These are phyloP conservation scores for Pterois miles DNA, from an alignment of 2,797 vertebrate species.

Conservation along the genomic window DNA sequence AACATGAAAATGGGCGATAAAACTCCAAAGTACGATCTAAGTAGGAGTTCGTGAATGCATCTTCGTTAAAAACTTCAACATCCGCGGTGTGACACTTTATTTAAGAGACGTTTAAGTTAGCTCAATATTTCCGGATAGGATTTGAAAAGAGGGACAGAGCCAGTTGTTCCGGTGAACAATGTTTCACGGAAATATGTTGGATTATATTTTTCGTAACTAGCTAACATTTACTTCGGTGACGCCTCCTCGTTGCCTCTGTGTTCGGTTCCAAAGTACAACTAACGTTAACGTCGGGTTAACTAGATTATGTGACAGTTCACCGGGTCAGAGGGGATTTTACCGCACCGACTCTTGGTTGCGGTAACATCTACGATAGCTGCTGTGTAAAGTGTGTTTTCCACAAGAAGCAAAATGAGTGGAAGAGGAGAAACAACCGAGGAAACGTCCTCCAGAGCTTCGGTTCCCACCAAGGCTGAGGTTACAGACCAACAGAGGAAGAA, in stretches of 20 bases:
- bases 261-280: slow-evolving; percentile 51
- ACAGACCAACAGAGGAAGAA: slow-evolving; percentile 22
- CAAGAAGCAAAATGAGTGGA: slow-evolving; percentile 22
- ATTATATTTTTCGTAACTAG: neutral
- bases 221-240: neutral
- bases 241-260: neutral
- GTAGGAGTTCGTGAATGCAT: slow-evolving; percentile 4
- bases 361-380: too few relatives aligned
- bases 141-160: neutral
- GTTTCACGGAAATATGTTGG: neutral
- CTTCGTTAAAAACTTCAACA: neutral
- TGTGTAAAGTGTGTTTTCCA: neutral
- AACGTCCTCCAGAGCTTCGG: neutral
- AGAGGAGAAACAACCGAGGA: slow-evolving; percentile 12
- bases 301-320: slow-evolving; percentile 30
- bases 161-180: neutral
- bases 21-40: accelerated
- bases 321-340: neutral
- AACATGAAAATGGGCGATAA: neutral
- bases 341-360: too few relatives aligned
- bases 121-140: neutral
- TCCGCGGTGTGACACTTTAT: neutral
- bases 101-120: neutral
- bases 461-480: neutral
- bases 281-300: neutral